Evolutionary conservation across 2,797 vertebrate genomes (phyloP).

Genomic region (Allobates femoralis): DNA sequence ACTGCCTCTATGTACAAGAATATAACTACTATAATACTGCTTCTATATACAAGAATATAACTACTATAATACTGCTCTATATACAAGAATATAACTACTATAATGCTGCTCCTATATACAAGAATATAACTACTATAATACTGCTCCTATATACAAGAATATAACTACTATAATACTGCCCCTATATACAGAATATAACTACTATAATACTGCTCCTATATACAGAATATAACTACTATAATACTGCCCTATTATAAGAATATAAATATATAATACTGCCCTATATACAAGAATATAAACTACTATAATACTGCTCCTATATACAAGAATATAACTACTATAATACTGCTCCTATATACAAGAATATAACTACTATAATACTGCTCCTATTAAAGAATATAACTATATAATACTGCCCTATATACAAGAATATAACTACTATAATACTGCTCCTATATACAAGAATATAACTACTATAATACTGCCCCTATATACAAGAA

Average conservation of each 20-base stretch:
- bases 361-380: constrained; percentile 15
- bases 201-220: background rate
- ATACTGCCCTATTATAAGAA: background rate
- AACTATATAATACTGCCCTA: too few species aligned
- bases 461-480: background rate
- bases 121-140: constrained; percentile 6
- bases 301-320: constrained; percentile 7
- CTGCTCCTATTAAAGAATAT: background rate
- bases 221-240: constrained; percentile 15
- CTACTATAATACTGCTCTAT: constrained; percentile 7
- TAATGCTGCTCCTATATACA: background rate
- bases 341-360: background rate
- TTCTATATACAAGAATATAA: background rate
- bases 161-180: constrained; percentile 6
- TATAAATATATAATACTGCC: constrained; percentile 12
- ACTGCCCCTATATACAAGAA: background rate
- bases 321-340: constrained; percentile 3
- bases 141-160: background rate
- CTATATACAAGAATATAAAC: constrained; percentile 4
- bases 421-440: constrained; percentile 15
- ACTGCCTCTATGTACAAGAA: constrained; percentile 2
- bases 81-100: background rate
- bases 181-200: constrained; percentile 11
- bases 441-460: background rate
- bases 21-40: constrained; percentile 1